These are phyloP conservation scores for Brachionus paranguensis DNA, from an alignment of 1,140 invertebrate species.

Conservation along the genomic window DNA sequence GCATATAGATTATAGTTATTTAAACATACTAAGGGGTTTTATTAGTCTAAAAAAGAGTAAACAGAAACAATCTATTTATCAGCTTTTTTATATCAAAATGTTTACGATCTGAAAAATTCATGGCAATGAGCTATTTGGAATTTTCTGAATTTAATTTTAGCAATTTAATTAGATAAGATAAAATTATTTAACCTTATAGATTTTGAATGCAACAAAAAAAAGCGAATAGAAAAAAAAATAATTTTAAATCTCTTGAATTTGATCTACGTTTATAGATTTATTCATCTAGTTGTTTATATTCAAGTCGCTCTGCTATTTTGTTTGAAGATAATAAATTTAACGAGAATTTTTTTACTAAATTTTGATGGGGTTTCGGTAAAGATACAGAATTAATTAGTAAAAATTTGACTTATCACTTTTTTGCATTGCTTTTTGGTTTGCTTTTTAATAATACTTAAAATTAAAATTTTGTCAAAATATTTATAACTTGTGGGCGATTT, in stretches of 20 bases:
- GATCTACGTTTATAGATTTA: not conserved
- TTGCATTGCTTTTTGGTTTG: not conserved
- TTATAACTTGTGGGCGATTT: constrained; percentile 15
- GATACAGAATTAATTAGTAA: not conserved
- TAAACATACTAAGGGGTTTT: not conserved
- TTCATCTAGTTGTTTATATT: not conserved
- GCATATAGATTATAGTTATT: not conserved
- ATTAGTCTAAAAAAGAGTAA: not conserved
- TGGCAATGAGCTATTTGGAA: not conserved
- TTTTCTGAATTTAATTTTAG: not conserved
- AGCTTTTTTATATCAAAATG: not conserved
- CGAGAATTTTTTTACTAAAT: not conserved
- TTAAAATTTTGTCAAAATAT: constrained; percentile 18
- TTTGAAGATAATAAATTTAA: not conserved
- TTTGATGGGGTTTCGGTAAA: not conserved
- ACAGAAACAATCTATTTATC: not conserved
- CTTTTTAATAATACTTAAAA: not conserved
- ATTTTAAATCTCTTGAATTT: not conserved
- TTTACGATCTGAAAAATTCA: not conserved
- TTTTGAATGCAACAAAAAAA: not conserved
- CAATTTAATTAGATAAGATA: constrained; percentile 3
- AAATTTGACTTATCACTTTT: not conserved
- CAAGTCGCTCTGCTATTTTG: not conserved
- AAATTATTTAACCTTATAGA: constrained; percentile 28
- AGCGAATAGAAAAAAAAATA: constrained; percentile 4